Evolutionary conservation across 2,797 vertebrate genomes (phyloP).

Genomic region (Lophura swinhoii): DNA sequence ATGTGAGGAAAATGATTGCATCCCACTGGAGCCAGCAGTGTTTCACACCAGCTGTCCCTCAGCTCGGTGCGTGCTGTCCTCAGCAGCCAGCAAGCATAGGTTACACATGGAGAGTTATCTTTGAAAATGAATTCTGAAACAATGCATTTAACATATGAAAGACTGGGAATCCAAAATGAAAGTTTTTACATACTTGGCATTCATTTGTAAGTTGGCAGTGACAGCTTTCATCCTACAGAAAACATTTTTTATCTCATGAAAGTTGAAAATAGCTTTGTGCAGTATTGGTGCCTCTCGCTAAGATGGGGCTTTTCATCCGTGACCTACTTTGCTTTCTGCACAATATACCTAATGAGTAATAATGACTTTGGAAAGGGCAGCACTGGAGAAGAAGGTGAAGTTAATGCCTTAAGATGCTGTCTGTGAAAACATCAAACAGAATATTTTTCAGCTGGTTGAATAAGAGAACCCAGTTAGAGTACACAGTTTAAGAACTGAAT

Average conservation of each 20-base stretch:
- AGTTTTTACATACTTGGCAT: constrained; percentile 68
- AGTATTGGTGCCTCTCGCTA: constrained; percentile 59
- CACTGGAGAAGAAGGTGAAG: constrained; percentile 31
- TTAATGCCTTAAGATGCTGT: constrained; percentile 37
- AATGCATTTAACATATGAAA: constrained; percentile 75
- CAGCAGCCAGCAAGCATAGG: not conserved
- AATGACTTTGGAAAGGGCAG: constrained; percentile 70
- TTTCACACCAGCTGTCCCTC: not conserved
- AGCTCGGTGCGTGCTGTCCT: not conserved
- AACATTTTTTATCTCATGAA: constrained; percentile 65
- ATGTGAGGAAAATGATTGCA: not conserved
- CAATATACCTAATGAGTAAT: constrained; percentile 75
- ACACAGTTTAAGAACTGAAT: not conserved
- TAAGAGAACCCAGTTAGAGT: constrained; percentile 29
- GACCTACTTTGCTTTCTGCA: constrained; percentile 78
- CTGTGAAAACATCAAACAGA: constrained; percentile 52
- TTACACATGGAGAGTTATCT: not conserved
- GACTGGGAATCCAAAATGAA: constrained; percentile 58
- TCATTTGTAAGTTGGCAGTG: constrained; percentile 71
- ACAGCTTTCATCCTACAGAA: constrained; percentile 76
- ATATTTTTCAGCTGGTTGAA: constrained; percentile 62
- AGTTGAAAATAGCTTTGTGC: constrained; percentile 77
- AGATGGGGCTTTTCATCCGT: constrained; percentile 72
- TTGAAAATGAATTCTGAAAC: constrained; percentile 62
- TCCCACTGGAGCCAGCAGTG: not conserved